These are phyloP conservation scores for Typhlichthys subterraneus DNA, from an alignment of 2,797 vertebrate species.

Conservation along the genomic window DNA sequence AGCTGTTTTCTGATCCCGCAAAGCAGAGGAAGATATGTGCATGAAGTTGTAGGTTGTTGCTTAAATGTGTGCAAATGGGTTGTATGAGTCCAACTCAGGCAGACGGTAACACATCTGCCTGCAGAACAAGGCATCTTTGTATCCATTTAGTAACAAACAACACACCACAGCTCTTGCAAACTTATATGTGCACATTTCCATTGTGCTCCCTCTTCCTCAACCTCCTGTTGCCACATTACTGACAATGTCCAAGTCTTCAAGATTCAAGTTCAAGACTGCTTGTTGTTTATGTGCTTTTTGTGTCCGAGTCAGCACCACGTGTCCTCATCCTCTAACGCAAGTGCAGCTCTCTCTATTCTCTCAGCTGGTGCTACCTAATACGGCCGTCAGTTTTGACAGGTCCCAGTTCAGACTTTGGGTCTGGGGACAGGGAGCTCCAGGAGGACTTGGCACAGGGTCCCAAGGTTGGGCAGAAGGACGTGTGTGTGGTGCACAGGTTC, in stretches of 20 bases:
- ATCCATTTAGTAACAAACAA: slow-evolving; percentile 34
- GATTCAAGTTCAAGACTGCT: slow-evolving; percentile 28
- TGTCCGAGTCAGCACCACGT: slow-evolving; percentile 21
- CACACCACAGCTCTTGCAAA: slow-evolving; percentile 38
- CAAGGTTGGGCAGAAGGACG: slow-evolving; percentile 81
- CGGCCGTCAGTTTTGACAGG: slow-evolving; percentile 87
- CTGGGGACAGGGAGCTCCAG: slow-evolving; percentile 95
- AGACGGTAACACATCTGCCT: slow-evolving; percentile 22
- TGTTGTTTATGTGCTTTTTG: slow-evolving; percentile 41
- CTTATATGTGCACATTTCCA: slow-evolving; percentile 73
- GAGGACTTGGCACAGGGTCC: slow-evolving; percentile 84
- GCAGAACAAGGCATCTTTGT: slow-evolving; percentile 25
- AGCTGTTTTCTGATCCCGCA: slow-evolving; percentile 22
- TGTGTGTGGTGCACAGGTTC: slow-evolving; percentile 64
- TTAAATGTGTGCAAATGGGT: slow-evolving; percentile 23
- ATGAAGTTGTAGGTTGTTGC: slow-evolving; percentile 3
- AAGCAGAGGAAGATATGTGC: slow-evolving; percentile 30
- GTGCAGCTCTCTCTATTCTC: slow-evolving; percentile 8
- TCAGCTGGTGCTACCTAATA: slow-evolving; percentile 88
- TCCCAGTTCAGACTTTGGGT: slow-evolving; percentile 95
- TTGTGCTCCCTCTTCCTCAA: slow-evolving; percentile 22
- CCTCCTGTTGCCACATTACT: slow-evolving; percentile 14
- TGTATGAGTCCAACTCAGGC: slow-evolving; percentile 13
- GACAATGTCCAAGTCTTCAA: slow-evolving; percentile 27
- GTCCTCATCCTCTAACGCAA: background rate